Base-by-base conservation (phyloP, 2,797 vertebrate genomes). In the Bufotes viridis region DNA sequence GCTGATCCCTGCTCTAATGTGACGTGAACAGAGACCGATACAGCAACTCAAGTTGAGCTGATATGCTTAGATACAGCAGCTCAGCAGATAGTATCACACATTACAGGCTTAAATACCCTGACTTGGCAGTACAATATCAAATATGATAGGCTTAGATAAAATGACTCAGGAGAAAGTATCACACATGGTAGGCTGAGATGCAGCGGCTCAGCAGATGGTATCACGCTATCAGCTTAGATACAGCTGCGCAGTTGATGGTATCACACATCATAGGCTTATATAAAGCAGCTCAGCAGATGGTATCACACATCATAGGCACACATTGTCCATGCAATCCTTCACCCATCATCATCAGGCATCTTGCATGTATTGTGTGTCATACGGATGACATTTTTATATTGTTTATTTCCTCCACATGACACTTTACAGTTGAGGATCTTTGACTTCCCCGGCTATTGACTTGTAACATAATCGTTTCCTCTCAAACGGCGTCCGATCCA, bases 391-490 rank as follows among this genome's bases (percentile, higher is more conserved):
- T 22, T 42, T 42, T 42, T 0, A 10, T 8, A 60, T 11, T 34
- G 13, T 63, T 29, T 81, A 51, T 81, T 81, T 63, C 60, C 80
- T 51, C 22, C 14, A 24, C n/a, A 12, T n/a, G 60, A 81, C 42
- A 53, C 61, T 65, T 65, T 81, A 24, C 34, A 70, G 55, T 57
- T 14, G 20, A 34, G 70, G 69, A 60, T 84, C 65, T 84, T 24
- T 84, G 82, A 75, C 82, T 69, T 61, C 55, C 13, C 5, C 26
- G 15, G 70, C 20, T 75, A 84, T 84, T 84, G 69, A 84, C 69
- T 24, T n/a, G 29, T 72, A 60, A 20, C 65, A 70, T 53, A 60
- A 60, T 84, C 22, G 12, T 75, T 84, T 72, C 70, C 22, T 65
- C 20, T 79, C 55, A 17, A 26, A 17, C 53, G 12, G 53, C 3